Percentiles rank a stretch among this genome's conserved stretches.
These are phyloP conservation scores for Rynchops niger DNA, from an alignment of 2,113 vertebrate genomes.

Conservation along the genomic window DNA sequence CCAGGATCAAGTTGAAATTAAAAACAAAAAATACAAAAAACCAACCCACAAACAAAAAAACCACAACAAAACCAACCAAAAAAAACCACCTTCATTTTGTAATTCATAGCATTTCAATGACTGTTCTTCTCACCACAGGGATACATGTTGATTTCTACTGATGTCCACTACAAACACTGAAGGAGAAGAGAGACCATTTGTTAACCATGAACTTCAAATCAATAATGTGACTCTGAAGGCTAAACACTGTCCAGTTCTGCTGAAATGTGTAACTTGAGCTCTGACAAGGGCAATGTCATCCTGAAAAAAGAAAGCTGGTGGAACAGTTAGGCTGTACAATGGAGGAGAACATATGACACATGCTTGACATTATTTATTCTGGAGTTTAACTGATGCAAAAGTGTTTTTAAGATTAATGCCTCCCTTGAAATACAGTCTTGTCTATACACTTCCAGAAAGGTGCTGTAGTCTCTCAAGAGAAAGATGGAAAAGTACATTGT, in stretches of 20 bases:
- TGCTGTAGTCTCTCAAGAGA: neutral
- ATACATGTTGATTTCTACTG: constrained; percentile 68
- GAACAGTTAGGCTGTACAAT: neutral
- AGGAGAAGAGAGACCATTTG: neutral
- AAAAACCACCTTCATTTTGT: neutral
- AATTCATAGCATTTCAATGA: neutral
- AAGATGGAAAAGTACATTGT: neutral
- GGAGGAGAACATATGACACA: neutral
- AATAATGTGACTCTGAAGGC: neutral
- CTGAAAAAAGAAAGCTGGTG: neutral
- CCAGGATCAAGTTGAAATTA: neutral
- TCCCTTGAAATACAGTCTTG: constrained; percentile 62
- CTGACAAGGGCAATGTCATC: neutral
- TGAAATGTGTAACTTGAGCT: neutral
- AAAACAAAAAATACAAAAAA: neutral
- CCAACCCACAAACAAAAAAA: neutral
- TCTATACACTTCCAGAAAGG: neutral
- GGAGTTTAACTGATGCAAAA: neutral
- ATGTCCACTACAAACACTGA: constrained; percentile 57
- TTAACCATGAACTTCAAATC: neutral
- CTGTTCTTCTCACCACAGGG: constrained; percentile 37
- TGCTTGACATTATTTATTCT: neutral
- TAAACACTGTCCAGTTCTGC: neutral
- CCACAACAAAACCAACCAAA: neutral
- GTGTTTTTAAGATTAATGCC: neutral